Conservation (phyloP, 1,140 invertebrate genomes). For the Magallana ariakensis region DNA sequence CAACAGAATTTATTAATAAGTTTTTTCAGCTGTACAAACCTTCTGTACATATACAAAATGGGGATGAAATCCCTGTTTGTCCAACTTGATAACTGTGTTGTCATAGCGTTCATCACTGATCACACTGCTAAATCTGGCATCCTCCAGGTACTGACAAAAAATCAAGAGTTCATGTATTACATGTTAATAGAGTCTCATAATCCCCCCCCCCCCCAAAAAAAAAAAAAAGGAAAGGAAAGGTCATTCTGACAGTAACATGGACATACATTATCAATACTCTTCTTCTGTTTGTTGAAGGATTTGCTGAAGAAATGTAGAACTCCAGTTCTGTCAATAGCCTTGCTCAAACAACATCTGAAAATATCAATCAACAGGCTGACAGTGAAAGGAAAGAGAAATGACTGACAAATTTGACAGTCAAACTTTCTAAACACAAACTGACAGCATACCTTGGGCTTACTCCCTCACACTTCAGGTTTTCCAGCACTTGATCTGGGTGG, state of each 20-base stretch:
- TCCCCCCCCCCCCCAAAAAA: no score
- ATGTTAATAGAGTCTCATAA: no score
- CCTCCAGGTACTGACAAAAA: conserved; percentile 64
- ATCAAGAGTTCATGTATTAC: background rate
- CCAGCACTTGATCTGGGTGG: conserved; percentile 64
- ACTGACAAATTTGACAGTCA: background rate
- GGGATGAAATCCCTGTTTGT: conserved; percentile 77
- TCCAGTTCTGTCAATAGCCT: conserved; percentile 71
- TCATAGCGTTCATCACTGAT: conserved; percentile 78
- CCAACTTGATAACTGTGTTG: conserved; percentile 71
- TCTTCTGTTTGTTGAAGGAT: conserved; percentile 73
- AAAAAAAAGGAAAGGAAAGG: no score
- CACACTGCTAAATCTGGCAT: conserved; percentile 72
- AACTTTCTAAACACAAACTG: background rate
- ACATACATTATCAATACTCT: conserved; percentile 65
- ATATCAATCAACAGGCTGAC: background rate
- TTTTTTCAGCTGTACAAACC: conserved; percentile 49
- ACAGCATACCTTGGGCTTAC: background rate
- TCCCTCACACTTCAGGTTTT: background rate
- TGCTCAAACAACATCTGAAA: conserved; percentile 75
- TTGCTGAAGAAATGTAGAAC: conserved; percentile 77
- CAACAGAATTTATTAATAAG: no score
- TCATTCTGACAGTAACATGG: no score
- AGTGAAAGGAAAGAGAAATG: background rate
- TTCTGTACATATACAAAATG: conserved; percentile 72